These are phyloP conservation scores for Drosophila virilis DNA, from an alignment of 1,140 invertebrate species.

Conservation along the genomic window DNA sequence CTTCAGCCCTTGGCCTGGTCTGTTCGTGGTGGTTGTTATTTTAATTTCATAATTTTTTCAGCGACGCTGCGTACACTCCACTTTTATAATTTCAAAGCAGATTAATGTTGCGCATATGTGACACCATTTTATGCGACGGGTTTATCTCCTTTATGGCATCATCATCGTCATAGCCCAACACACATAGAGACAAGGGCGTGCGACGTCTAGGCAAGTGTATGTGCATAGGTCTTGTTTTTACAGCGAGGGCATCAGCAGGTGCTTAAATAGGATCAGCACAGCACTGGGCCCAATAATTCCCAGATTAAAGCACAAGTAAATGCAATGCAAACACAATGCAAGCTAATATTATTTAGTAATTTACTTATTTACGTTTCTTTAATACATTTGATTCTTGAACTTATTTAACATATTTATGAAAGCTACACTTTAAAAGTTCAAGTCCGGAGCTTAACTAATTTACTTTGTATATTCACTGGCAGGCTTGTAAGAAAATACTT, in stretches of 20 bases:
- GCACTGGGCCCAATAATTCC: conserved; percentile 48
- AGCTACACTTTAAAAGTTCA: too few species aligned
- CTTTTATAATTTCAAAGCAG: conserved; percentile 81
- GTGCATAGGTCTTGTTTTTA: conserved; percentile 15
- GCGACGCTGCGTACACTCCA: conserved; percentile 53
- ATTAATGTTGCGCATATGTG: conserved; percentile 84
- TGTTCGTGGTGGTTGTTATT: conserved; percentile 69
- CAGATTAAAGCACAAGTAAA: conserved; percentile 62
- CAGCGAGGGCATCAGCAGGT: conserved; percentile 42
- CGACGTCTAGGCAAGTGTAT: conserved; percentile 31
- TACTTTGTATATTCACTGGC: too few species aligned
- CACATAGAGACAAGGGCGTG: not conserved
- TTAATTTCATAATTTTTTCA: conserved; percentile 71
- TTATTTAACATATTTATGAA: too few species aligned
- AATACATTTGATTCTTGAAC: too few species aligned
- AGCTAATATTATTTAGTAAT: not conserved
- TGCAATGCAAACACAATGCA: not conserved
- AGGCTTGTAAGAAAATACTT: too few species aligned
- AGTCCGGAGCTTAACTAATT: too few species aligned
- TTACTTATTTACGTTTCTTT: not conserved
- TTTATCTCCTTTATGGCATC: conserved; percentile 81
- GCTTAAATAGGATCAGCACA: conserved; percentile 63
- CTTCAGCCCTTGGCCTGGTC: conserved; percentile 18
- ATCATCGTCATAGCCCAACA: conserved; percentile 44
- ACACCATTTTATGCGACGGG: conserved; percentile 81